Evolutionary conservation across 2,113 vertebrate genomes (phyloP), one percentile per base, ranked within the genome.

Genomic region (Pteruthius melanotis): DNA sequence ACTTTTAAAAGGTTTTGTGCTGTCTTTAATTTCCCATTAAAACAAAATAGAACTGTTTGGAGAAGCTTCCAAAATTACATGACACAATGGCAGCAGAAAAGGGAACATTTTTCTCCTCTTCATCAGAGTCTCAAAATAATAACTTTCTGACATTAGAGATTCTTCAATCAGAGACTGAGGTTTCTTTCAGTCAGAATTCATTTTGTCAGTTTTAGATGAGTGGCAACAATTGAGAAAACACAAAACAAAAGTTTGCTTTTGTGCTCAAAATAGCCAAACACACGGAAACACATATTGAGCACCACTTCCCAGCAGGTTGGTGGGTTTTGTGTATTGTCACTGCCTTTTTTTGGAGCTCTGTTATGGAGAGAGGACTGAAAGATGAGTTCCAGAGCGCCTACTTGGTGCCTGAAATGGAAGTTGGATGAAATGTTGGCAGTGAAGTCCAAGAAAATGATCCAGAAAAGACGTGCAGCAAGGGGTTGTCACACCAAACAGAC

Each of bases 321-420:
- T 88, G 71, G 83, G 63, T 40, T 93, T 94, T 94, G 17, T 60
- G 81, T 66, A 70, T 54, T 92, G 56, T 28, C 60, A 56, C 10
- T 90, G 45, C 22, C 27, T 93, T 79, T 75, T 94, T 87, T 68
- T 57, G 14, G 49, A 95, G 77, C 7, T 87, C 15, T 6, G 4
- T 57, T 76, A 52, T 23, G 35, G n/a, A 80, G 53, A 65, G 12
- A 82, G 11, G 35, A 70, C 49, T 80, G 18, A 13, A 49, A 56
- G n/a, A 90, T n/a, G 44, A 87, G 33, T 84, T 78, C 47, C 77
- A 78, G 69, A 72, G 78, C 0, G 5, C 70, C 78, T 90, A 61
- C 82, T 94, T 83, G 27, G 18, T 88, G 82, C 59, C 37, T 85
- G 68, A 95, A 94, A 85, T 79, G 85, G 82, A 87, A 90, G 24